Conservation (phyloP, 2,888 invertebrate species). For the Aelia acuminata region DNA sequence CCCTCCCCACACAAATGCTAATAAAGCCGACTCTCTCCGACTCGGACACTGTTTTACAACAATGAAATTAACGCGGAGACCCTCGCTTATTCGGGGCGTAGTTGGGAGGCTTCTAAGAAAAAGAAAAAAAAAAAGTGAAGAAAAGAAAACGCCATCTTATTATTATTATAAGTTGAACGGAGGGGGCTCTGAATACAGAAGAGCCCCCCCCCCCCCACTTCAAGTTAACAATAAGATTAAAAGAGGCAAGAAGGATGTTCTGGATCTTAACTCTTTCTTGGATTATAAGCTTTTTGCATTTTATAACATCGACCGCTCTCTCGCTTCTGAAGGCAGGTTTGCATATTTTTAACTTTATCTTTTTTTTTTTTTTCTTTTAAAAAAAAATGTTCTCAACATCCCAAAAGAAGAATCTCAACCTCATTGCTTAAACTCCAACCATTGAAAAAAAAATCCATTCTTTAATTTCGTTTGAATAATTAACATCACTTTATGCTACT, state of each 20-base stretch:
- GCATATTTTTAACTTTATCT: not conserved
- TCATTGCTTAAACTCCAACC: not conserved
- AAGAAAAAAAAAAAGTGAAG: too few species aligned
- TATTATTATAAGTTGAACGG: slow-evolving; percentile 54
- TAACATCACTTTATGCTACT: too few species aligned
- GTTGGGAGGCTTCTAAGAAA: not conserved
- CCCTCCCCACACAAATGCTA: slow-evolving; percentile 11
- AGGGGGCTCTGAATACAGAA: slow-evolving; percentile 43
- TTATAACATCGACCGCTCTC: slow-evolving; percentile 25
- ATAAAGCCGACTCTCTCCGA: slow-evolving; percentile 31
- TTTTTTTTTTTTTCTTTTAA: not conserved
- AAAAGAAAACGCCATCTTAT: slow-evolving; percentile 30
- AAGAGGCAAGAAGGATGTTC: slow-evolving; percentile 24
- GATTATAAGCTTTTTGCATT: slow-evolving; percentile 56
- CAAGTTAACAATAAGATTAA: slow-evolving; percentile 55
- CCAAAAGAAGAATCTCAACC: not conserved
- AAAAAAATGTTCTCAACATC: slow-evolving; percentile 17
- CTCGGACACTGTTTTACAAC: slow-evolving; percentile 46
- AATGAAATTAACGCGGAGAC: slow-evolving; percentile 38
- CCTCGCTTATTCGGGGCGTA: not conserved
- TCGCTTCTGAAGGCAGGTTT: slow-evolving; percentile 8
- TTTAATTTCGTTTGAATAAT: too few species aligned
- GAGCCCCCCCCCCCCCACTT: slow-evolving; percentile 3
- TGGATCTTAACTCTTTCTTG: slow-evolving; percentile 39
- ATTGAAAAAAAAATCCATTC: not conserved